A percentile compares a stretch with the other conserved stretches of the same genome.
Conservation (phyloP, 2,113 vertebrate species). For the Bettongia penicillata region DNA sequence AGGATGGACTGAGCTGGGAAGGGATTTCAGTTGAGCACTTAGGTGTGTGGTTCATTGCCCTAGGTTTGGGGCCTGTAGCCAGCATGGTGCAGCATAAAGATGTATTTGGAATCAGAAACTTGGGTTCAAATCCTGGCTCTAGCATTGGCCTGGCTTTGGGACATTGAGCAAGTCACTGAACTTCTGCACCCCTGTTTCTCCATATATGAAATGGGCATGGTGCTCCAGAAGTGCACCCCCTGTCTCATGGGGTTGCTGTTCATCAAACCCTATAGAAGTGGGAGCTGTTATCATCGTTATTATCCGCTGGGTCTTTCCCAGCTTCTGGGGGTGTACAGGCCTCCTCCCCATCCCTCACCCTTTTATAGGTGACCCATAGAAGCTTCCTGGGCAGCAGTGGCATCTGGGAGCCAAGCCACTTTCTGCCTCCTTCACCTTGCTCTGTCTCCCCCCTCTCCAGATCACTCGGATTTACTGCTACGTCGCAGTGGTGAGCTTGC, state of each 20-base stretch:
- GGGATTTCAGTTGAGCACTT: background rate
- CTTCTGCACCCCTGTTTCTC: background rate
- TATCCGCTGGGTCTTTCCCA: too few relatives aligned
- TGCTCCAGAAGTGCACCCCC: background rate
- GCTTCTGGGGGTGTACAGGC: too few relatives aligned
- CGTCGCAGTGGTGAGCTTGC: constrained; percentile 92
- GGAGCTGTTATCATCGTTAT: background rate
- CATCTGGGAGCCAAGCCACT: background rate
- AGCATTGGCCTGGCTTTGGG: background rate
- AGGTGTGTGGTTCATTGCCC: background rate
- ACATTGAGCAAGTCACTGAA: background rate
- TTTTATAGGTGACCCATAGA: background rate
- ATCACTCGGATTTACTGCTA: constrained; percentile 95
- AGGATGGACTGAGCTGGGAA: background rate
- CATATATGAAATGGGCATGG: background rate
- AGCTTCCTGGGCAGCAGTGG: background rate
- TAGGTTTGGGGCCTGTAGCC: background rate
- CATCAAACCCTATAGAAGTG: background rate
- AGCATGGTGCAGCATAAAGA: background rate
- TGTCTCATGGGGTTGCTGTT: background rate
- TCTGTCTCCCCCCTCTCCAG: constrained; percentile 76
- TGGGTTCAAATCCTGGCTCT: background rate
- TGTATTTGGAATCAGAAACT: background rate
- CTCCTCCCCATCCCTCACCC: too few relatives aligned
- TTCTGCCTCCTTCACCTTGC: background rate